Conservation (phyloP, 2,113 vertebrate genomes). For the Psophia crepitans region DNA sequence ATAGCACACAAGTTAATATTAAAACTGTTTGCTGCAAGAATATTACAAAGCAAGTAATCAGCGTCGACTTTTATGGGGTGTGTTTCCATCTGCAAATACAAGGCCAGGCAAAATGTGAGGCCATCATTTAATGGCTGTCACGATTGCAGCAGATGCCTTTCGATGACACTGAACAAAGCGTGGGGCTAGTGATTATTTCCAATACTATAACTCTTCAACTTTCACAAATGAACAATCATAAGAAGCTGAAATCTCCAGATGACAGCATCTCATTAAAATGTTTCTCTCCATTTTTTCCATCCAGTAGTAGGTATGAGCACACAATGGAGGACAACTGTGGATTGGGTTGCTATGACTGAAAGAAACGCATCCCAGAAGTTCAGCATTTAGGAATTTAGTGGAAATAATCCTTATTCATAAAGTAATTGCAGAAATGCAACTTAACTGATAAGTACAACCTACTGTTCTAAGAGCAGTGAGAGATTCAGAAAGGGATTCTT, state of each 20-base stretch:
- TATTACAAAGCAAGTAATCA: background rate
- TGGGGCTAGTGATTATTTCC: background rate
- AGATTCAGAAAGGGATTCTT: background rate
- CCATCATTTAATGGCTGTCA: too few species aligned
- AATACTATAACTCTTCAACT: background rate
- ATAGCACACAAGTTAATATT: background rate
- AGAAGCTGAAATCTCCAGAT: background rate
- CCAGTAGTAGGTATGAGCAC: background rate
- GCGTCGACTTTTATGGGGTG: background rate
- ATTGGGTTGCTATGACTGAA: background rate
- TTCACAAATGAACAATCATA: background rate
- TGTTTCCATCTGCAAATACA: background rate
- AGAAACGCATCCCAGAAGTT: background rate
- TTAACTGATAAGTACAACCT: background rate
- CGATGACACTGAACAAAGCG: background rate
- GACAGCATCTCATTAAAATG: background rate
- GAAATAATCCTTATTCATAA: background rate
- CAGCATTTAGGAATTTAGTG: background rate
- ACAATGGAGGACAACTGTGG: background rate
- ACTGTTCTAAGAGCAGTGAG: background rate
- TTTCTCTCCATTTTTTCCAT: background rate
- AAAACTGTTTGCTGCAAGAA: background rate
- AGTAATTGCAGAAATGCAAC: background rate
- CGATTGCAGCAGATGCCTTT: background rate
- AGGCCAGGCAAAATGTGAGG: background rate